These are phyloP conservation scores for Mylabris phalerata DNA, from an alignment of 1,140 invertebrate genomes.

Conservation along the genomic window DNA sequence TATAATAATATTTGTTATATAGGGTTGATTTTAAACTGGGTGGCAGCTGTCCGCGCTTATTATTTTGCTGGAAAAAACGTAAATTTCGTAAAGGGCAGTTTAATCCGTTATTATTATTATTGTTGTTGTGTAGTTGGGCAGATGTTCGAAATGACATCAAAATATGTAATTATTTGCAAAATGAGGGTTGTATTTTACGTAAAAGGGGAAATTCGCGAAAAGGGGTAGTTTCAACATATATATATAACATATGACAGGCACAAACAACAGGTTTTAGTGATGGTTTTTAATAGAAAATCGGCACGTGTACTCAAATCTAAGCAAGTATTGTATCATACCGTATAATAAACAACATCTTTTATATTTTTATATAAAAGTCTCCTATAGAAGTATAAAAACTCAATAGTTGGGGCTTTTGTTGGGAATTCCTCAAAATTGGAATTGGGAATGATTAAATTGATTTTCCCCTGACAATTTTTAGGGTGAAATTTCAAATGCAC, in stretches of 20 bases:
- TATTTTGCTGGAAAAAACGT: conserved; percentile 8
- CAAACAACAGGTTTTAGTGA: conserved; percentile 33
- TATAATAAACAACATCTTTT: conserved; percentile 11
- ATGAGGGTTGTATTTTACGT: conserved; percentile 38
- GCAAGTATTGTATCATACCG: no score
- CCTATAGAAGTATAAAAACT: no score
- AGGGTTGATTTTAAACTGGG: not conserved
- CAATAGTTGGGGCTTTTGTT: conserved; percentile 27
- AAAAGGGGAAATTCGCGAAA: conserved; percentile 37
- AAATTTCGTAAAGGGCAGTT: conserved; percentile 27
- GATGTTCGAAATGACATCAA: conserved; percentile 36
- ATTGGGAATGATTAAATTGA: conserved; percentile 31
- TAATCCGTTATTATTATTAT: conserved; percentile 29
- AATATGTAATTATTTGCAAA: conserved; percentile 41
- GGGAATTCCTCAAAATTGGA: conserved; percentile 26
- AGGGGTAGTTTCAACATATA: conserved; percentile 26
- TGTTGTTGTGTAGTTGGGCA: conserved; percentile 16
- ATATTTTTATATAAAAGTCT: conserved; percentile 18
- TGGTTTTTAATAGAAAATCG: conserved; percentile 33
- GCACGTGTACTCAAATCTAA: conserved; percentile 20
- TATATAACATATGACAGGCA: not conserved
- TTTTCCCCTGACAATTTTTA: conserved; percentile 19
- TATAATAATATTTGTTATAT: not conserved
- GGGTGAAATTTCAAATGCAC: conserved; percentile 30
- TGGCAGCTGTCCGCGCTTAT: not conserved